phyloP scores from a whole-genome alignment of 1,140 invertebrate species.

The Trichonephila clavipes region DNA sequence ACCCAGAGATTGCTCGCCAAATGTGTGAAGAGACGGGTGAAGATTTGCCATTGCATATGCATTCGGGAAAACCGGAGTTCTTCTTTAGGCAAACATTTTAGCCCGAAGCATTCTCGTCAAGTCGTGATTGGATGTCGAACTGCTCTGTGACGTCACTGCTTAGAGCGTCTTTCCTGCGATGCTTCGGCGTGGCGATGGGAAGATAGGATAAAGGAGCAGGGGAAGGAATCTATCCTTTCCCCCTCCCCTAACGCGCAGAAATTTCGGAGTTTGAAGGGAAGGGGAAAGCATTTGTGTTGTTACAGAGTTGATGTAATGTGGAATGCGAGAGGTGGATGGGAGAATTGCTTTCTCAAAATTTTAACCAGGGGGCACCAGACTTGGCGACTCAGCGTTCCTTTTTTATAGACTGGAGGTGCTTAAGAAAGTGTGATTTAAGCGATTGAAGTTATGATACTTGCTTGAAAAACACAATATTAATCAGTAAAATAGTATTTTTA shows the following conservation, averaged over 20 bases:
- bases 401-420: not conserved
- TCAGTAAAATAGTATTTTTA: too few relatives aligned
- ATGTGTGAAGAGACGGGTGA: slow-evolving; percentile 45
- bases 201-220: slow-evolving; percentile 32
- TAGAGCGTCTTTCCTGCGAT: slow-evolving; percentile 55
- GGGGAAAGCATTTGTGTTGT: slow-evolving; percentile 58
- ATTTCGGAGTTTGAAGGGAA: slow-evolving; percentile 48
- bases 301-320: slow-evolving; percentile 65
- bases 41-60: slow-evolving; percentile 64
- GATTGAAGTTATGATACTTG: not conserved
- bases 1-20: slow-evolving; percentile 50
- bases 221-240: not conserved
- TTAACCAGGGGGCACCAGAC: not conserved
- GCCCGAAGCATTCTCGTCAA: slow-evolving; percentile 56
- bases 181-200: slow-evolving; percentile 21
- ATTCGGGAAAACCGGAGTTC: slow-evolving; percentile 14
- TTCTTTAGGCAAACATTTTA: slow-evolving; percentile 70
- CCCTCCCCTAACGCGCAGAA: not conserved
- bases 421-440: not conserved
- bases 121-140: slow-evolving; percentile 74
- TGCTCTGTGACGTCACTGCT: slow-evolving; percentile 62
- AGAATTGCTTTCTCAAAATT: slow-evolving; percentile 69
- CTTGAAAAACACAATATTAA: too few relatives aligned
- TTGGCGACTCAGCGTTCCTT: slow-evolving; percentile 53
- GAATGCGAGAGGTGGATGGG: slow-evolving; percentile 41